phyloP scores from a whole-genome alignment of 2,113 vertebrate genomes.

The Perccottus glenii region DNA sequence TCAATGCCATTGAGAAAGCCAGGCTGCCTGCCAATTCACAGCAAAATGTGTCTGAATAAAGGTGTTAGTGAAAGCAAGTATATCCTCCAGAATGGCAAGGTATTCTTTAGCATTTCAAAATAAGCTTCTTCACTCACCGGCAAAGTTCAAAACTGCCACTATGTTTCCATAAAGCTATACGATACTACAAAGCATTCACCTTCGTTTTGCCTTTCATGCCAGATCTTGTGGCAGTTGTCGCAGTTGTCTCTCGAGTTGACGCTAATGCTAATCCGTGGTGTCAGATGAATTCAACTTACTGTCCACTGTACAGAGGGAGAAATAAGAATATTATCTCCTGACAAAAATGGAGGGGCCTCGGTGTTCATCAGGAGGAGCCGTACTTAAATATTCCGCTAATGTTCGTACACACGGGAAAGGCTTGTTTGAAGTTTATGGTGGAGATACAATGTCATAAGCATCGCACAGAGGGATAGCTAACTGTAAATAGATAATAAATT shows the following conservation, averaged over 20 bases:
- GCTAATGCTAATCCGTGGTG: conserved; percentile 70
- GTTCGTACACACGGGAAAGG: conserved; percentile 15
- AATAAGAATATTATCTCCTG: conserved; percentile 66
- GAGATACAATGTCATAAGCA: conserved; percentile 51
- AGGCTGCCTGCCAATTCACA: conserved; percentile 61
- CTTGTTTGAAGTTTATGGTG: conserved; percentile 51
- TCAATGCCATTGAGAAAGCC: conserved; percentile 49
- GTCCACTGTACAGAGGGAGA: conserved; percentile 60
- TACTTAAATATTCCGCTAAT: conserved; percentile 54
- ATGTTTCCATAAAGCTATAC: conserved; percentile 34
- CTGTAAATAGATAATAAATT: conserved; percentile 36
- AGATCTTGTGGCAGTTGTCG: conserved; percentile 42
- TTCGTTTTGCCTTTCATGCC: conserved; percentile 19
- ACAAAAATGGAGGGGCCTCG: conserved; percentile 54
- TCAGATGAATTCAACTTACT: conserved; percentile 65
- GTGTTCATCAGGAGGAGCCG: conserved; percentile 52
- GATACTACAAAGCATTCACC: conserved; percentile 28
- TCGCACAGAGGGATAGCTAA: conserved; percentile 28
- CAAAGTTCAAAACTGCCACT: conserved; percentile 34
- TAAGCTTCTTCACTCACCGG: conserved; percentile 36
- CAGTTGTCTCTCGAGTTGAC: conserved; percentile 63
- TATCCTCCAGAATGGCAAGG: conserved; percentile 43
- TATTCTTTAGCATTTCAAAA: conserved; percentile 42
- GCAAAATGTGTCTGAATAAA: conserved; percentile 53
- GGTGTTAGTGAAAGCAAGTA: conserved; percentile 53